Base-by-base conservation (phyloP, 2,888 invertebrate genomes). In the Drosophila suboccidentalis region DNA sequence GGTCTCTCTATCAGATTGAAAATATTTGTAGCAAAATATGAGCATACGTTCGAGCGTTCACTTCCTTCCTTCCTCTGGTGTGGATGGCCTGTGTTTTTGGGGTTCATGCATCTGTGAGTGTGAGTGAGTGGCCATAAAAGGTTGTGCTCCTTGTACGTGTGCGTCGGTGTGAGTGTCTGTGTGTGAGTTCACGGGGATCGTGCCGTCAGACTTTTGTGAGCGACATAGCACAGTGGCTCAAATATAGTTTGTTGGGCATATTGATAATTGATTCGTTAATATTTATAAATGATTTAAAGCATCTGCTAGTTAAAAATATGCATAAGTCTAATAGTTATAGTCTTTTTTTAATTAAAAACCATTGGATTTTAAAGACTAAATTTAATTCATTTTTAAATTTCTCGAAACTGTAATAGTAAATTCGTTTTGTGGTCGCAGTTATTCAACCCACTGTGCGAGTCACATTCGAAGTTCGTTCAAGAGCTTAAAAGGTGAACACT, bases 21-120 rank as follows among this genome's bases (percentile, higher is more conserved):
- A 44, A 71, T 64, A 71, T 76, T 78, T 85, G 82, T 80, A 75
- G 71, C 84, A 75, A 87, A 87, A 85, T 86, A 71, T 75, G 81
- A 87, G 81, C 87, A 87, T 85, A 87, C 82, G 87, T 78, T 86
- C 80, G 68, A 87, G 80, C 82, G 87, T 66, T 80, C 55, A 57
- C 64, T 84, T 84, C 83, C 83, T 83, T 82, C 75, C 82, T 73
- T 63, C 64, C 79, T 68, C 65, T 50, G 36, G 34, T 57, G 22
- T 32, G 36, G 8, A 43, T 57, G 44, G 17, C 32, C 55, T 62
- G 38, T 66, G 61, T 55, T 77, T 80, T 71, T 53, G 79, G 81
- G 83, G 83, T 77, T 79, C 62, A 65, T 57, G 29, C 10, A 11
- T 32, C 43, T 17, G 15, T 4, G 59, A 75, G 76, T 68, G 66